These are phyloP conservation scores for Mythimna impura DNA, from an alignment of 2,888 invertebrate genomes.

Conservation along the genomic window DNA sequence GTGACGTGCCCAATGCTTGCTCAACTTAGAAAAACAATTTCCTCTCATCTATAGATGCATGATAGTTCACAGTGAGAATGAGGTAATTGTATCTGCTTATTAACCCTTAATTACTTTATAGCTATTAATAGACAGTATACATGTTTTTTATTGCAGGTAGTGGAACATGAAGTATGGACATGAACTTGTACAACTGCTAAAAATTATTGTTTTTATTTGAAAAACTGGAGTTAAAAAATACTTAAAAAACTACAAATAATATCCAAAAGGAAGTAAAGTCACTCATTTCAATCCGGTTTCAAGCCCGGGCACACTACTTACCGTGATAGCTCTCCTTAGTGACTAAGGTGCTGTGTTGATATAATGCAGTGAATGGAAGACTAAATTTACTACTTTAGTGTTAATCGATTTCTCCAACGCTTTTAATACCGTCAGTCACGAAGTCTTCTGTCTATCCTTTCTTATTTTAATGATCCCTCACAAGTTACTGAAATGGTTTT, in stretches of 20 bases:
- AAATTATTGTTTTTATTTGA: background rate
- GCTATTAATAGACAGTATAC: background rate
- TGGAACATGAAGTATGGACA: slow-evolving; percentile 3
- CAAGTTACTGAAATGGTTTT: too few relatives aligned
- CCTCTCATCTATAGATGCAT: background rate
- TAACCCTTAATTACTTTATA: background rate
- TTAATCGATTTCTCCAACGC: too few relatives aligned
- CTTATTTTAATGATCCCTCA: too few relatives aligned
- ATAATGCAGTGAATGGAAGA: too few relatives aligned
- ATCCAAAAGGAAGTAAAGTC: too few relatives aligned
- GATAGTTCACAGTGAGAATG: background rate
- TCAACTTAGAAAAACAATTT: background rate
- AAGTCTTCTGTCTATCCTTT: too few relatives aligned
- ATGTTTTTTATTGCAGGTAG: background rate
- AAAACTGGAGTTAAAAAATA: background rate
- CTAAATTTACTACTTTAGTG: too few relatives aligned
- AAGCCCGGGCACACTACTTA: too few relatives aligned
- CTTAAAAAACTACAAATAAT: background rate
- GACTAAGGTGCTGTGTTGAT: too few relatives aligned
- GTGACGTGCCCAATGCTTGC: background rate
- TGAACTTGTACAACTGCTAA: background rate
- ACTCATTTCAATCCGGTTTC: too few relatives aligned
- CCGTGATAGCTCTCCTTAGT: too few relatives aligned
- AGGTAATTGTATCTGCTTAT: background rate
- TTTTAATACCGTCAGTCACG: too few relatives aligned